A percentile compares a stretch with the other conserved stretches of the same genome.
Evolutionary conservation across 2,113 vertebrate species (phyloP).

Genomic region (Bos indicus): DNA sequence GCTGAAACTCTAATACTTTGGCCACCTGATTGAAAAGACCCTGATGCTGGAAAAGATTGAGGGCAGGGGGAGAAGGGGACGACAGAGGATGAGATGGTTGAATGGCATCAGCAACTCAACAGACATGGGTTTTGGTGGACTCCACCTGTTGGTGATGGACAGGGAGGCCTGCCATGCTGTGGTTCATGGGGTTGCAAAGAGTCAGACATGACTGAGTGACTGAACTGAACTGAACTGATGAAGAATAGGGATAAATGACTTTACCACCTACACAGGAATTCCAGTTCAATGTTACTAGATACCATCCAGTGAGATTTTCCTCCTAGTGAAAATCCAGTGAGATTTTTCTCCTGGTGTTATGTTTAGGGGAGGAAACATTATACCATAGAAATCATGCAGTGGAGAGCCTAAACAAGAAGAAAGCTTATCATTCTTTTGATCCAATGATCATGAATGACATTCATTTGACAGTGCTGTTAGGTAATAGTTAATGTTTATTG

Average conservation of each 20-base stretch:
- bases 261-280: not conserved
- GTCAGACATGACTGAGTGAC: rapidly evolving
- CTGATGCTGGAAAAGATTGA: not conserved
- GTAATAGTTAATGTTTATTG: not conserved
- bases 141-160: not conserved
- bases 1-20: not conserved
- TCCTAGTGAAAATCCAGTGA: not conserved
- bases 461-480: not conserved
- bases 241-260: not conserved
- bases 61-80: not conserved
- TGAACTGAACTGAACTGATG: not conserved
- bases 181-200: not conserved
- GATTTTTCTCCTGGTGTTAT: not conserved
- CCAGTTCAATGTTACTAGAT: not conserved
- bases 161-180: not conserved
- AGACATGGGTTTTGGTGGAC: not conserved
- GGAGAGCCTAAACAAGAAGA: not conserved
- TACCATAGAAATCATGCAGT: not conserved
- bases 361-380: not conserved
- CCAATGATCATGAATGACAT: not conserved
- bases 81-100: not conserved
- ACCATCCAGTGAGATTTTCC: not conserved
- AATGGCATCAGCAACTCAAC: not conserved
- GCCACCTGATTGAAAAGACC: not conserved
- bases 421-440: not conserved